These are phyloP conservation scores for Ceratosolen solmsi DNA, from an alignment of 1,140 invertebrate species.

Conservation along the genomic window DNA sequence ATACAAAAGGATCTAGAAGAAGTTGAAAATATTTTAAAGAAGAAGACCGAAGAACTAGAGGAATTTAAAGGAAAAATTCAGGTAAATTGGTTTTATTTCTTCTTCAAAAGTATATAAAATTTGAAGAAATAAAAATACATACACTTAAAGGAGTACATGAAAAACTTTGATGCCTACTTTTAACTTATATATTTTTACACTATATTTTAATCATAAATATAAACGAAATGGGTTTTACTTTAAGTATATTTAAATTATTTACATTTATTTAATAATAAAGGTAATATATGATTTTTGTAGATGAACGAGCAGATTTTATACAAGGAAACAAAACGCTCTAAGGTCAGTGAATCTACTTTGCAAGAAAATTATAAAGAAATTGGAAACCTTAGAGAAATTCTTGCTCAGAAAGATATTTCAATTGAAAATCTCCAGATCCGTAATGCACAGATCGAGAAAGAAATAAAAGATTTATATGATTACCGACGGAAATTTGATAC, in stretches of 20 bases:
- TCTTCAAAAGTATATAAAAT: background rate
- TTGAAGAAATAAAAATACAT: background rate
- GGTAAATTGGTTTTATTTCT: background rate
- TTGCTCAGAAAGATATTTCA: constrained; percentile 65
- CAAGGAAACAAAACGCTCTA: constrained; percentile 61
- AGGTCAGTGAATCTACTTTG: constrained; percentile 48
- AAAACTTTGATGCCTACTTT: no score
- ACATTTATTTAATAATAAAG: no score
- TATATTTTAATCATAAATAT: no score
- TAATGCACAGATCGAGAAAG: constrained; percentile 64
- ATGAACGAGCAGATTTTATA: constrained; percentile 77
- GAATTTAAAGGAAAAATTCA: constrained; percentile 75
- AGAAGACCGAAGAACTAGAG: constrained; percentile 75
- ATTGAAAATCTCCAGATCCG: constrained; percentile 64
- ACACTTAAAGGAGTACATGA: no score
- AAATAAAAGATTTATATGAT: constrained; percentile 64
- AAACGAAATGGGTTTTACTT: no score
- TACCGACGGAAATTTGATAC: constrained; percentile 60
- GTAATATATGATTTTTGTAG: no score
- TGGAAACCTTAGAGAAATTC: constrained; percentile 59
- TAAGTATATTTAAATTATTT: no score
- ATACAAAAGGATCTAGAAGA: constrained; percentile 76
- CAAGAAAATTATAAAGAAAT: constrained; percentile 61
- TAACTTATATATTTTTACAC: no score
- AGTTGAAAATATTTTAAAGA: constrained; percentile 74